A percentile compares a stretch with the other conserved stretches of the same genome.
Conservation (phyloP, 2,888 invertebrate species). For the Chesias legatella region DNA sequence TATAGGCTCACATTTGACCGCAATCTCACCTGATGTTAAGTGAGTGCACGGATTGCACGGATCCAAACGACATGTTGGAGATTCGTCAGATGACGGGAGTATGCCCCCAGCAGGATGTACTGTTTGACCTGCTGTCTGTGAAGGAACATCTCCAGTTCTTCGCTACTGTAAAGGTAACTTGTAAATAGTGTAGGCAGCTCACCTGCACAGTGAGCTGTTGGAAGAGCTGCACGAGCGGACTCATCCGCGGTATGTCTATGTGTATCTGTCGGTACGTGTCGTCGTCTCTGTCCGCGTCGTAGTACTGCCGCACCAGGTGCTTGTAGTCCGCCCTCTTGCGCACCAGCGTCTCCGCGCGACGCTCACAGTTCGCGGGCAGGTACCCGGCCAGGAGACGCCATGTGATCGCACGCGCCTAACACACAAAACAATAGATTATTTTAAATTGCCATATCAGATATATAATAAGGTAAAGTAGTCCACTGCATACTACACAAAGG, state of each 20-base stretch:
- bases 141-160: slow-evolving; percentile 90
- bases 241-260: slow-evolving; percentile 99
- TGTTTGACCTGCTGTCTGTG: slow-evolving; percentile 89
- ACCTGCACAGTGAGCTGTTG: slow-evolving; percentile 94
- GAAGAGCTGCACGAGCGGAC: slow-evolving; percentile 96
- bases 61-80: slow-evolving; percentile 87
- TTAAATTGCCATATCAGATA: too few relatives aligned
- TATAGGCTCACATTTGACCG: too few relatives aligned
- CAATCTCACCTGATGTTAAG: too few relatives aligned
- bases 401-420: slow-evolving; percentile 81
- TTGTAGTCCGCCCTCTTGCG: slow-evolving; percentile 97
- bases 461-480: too few relatives aligned
- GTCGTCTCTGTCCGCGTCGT: slow-evolving; percentile 91
- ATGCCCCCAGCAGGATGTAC: slow-evolving; percentile 92
- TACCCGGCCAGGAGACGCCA: slow-evolving; percentile 91
- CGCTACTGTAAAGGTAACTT: slow-evolving; percentile 89
- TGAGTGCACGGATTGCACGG: slow-evolving; percentile 73
- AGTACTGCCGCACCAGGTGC: slow-evolving; percentile 97
- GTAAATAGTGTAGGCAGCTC: too few relatives aligned
- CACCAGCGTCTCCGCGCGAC: slow-evolving; percentile 91
- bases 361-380: slow-evolving; percentile 94
- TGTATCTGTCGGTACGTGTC: slow-evolving; percentile 97
- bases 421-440: too few relatives aligned
- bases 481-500: too few relatives aligned
- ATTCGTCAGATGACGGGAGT: slow-evolving; percentile 91